Evolutionary conservation across 2,888 invertebrate species (phyloP).

Genomic region (Megaustenia siamemsis): DNA sequence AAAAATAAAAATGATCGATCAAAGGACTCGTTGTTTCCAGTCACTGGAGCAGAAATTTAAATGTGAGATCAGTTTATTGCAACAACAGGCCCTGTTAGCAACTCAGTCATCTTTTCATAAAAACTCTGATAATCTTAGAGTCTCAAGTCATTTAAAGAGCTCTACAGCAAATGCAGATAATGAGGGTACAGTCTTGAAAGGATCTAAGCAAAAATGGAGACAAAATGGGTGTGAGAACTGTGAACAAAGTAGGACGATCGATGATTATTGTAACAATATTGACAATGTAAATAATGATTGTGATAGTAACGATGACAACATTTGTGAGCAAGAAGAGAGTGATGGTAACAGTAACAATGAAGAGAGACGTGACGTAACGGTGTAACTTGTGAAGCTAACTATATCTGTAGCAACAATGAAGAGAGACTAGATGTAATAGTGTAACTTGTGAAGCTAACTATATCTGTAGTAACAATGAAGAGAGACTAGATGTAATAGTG

Average conservation of each 20-base stretch:
- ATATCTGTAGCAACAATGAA: no score
- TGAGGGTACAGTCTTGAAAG: no score
- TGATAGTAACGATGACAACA: no score
- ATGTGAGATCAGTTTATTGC: neutral
- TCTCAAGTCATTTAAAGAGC: neutral
- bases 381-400: no score
- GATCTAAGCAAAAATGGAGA: no score
- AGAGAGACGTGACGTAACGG: no score
- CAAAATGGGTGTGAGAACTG: neutral
- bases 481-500: no score
- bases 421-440: no score
- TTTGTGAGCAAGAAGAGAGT: no score
- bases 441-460: no score
- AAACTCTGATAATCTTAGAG: neutral
- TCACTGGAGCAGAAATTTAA: slow-evolving; percentile 26
- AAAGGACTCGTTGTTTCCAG: slow-evolving; percentile 23
- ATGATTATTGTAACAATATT: neutral
- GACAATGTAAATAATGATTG: neutral
- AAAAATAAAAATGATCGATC: slow-evolving; percentile 36
- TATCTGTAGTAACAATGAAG: no score
- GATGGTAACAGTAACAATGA: no score
- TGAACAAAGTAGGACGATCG: neutral
- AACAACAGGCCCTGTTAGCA: neutral
- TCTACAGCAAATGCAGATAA: neutral
- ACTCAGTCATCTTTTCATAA: neutral